Evolutionary conservation across 2,888 invertebrate species (phyloP), one percentile per base, ranked within the genome.

Genomic region (Chaetogeoica ovagalla): DNA sequence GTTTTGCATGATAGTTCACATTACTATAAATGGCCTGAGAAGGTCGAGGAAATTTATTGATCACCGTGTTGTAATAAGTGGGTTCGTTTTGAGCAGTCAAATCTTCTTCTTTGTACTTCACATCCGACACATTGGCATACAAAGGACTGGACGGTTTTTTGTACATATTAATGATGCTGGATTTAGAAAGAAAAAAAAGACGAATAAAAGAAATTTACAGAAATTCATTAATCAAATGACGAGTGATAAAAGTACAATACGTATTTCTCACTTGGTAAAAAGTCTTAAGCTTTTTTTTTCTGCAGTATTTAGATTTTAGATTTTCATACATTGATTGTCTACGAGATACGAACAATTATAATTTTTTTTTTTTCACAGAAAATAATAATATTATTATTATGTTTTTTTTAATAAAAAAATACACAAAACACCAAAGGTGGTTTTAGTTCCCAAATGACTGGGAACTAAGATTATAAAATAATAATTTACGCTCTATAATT

Each of bases 131-230:
- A 23, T 79, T 79, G 39, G 79, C 79, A 11, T 79, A 79, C 57
- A 79, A 57, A 19, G 79, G 79, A 63, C 63, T 79, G 2, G 79
- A 63, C 39, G 79, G 23, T 63, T 79, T 79, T 43, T 79, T 71
- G n/a, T 79, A 65, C 79, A 79, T 79, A 19, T 23, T 79, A 55
- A 37, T 15, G 57, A 8, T 8, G 5, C n/a, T 55, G 37, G 37
- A 37, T 37, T 17, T 57, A 30, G 30, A 30, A 4, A 30, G 30
- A 30, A 30, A 30, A 30, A 30, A 30, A 21, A 57, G 43, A 59
- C 21, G 0, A 8, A 66, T 13, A 3, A 15, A n/a, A n/a, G 8
- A 48, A 9, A 8, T 52, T n/a, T 9, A 63, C 37, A n/a, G 30
- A 52, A 7, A 23, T 43, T 17, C 15, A 39, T 71, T 39, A 57